Conservation (phyloP, 2,113 vertebrate species). For the Cettia cetti region DNA sequence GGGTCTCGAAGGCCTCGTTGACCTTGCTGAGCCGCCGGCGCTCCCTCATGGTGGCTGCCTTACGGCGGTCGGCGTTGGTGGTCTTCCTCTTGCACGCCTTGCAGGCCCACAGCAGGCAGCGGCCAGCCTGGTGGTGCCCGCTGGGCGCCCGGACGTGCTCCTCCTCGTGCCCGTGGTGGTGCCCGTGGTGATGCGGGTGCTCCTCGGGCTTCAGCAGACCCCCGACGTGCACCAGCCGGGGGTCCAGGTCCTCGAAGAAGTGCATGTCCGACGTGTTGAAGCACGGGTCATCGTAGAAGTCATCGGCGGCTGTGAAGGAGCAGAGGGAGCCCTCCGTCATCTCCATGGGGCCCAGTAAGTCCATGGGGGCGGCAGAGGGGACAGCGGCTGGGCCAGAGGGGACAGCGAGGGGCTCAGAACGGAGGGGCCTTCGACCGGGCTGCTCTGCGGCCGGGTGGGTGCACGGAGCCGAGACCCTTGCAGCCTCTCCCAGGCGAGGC, state of each 20-base stretch:
- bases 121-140: constrained; percentile 94
- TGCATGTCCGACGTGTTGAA: constrained; percentile 95
- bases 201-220: constrained; percentile 87
- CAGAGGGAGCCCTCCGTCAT: constrained; percentile 89
- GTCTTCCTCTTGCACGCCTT: constrained; percentile 98
- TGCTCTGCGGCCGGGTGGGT: background rate
- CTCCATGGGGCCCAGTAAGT: constrained; percentile 78
- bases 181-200: constrained; percentile 79
- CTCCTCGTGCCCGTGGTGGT: constrained; percentile 83
- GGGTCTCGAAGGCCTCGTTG: constrained; percentile 95
- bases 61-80: constrained; percentile 91
- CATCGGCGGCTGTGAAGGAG: constrained; percentile 84
- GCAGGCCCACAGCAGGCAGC: constrained; percentile 96
- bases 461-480: background rate
- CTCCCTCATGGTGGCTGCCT: constrained; percentile 95
- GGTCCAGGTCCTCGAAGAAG: constrained; percentile 97
- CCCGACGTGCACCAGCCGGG: constrained; percentile 88
- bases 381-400: background rate
- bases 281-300: constrained; percentile 96
- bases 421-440: background rate
- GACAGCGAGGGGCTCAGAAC: background rate
- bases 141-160: constrained; percentile 94
- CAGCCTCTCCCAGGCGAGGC: background rate
- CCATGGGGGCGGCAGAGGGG: constrained; percentile 67
- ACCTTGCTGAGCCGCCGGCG: constrained; percentile 93